phyloP scores from a whole-genome alignment of 1,140 invertebrate species.

The Ceratoteleas bidentatus region DNA sequence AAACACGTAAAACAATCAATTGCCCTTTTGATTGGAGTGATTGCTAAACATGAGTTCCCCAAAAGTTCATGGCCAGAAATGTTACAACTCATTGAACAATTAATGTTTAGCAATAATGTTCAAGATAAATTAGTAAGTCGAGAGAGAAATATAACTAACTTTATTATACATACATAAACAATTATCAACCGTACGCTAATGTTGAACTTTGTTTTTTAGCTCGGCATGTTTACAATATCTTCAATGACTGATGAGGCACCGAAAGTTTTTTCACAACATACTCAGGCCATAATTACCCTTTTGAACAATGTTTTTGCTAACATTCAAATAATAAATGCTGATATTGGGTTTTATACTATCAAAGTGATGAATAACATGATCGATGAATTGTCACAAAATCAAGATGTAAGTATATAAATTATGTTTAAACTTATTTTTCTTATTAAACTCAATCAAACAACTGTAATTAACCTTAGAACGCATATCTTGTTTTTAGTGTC shows the following conservation, averaged over 20 bases:
- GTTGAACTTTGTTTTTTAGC: slow-evolving; percentile 73
- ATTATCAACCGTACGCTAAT: background rate
- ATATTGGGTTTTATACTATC: slow-evolving; percentile 84
- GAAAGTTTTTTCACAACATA: slow-evolving; percentile 83
- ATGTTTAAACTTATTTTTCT: no score
- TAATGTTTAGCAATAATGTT: slow-evolving; percentile 82
- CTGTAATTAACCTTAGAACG: no score
- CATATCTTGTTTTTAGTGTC: no score
- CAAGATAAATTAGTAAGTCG: slow-evolving; percentile 83
- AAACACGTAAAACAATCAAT: slow-evolving; percentile 85
- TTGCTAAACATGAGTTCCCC: slow-evolving; percentile 88
- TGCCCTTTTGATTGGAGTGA: slow-evolving; percentile 85
- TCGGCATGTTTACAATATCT: slow-evolving; percentile 86
- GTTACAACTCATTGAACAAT: slow-evolving; percentile 85
- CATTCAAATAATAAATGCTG: slow-evolving; percentile 80
- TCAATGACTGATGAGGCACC: slow-evolving; percentile 84
- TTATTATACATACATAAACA: background rate
- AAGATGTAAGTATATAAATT: slow-evolving; percentile 79
- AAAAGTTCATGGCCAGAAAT: slow-evolving; percentile 86
- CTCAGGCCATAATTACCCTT: slow-evolving; percentile 81
- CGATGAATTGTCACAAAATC: slow-evolving; percentile 83
- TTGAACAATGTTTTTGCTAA: slow-evolving; percentile 81
- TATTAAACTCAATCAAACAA: no score
- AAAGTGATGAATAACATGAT: slow-evolving; percentile 84
- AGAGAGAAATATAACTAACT: background rate